Evolutionary conservation across 2,797 vertebrate genomes (phyloP), one percentile per base, ranked within the genome.

Genomic region (Trachops cirrhosus): DNA sequence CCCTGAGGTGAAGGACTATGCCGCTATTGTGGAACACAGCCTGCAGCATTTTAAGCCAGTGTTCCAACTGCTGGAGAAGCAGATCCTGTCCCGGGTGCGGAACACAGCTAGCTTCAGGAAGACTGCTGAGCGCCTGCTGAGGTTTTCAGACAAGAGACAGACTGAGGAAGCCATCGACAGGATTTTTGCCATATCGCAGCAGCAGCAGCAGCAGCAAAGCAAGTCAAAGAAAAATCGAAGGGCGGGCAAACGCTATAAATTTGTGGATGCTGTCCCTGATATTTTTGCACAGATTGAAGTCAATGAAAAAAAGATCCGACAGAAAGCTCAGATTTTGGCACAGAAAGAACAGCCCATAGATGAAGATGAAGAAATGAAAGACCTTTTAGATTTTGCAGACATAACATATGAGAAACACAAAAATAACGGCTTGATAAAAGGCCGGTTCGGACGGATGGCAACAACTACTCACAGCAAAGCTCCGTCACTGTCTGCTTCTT

Each of bases 281-380:
- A 99, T 99, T 97, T 99, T 99, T 99, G 98, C 99, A 98, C 99
- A 99, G 97, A 99, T 99, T 70, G 99, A 99, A 97, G 98, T 99
- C 74, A 99, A 98, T 46, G 99, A 99, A 97, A 99, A 99, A 97
- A 99, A 98, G 97, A 98, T 99, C 92, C 98, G 99, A 75, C 99
- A 99, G 95, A 99, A 99, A 97, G 99, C 98, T 77, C 99, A 99
- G 95, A 99, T 99, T 95, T 98, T 98, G 70, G 98, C 98, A 3
- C 99, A 99, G 50, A 99, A 99, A 96, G 99, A 99, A 94, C 98
- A 98, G 97, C 99, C 99, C 54, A 98, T 99, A 93, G 99, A 99
- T 68, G 99, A 99, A 88, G 99, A 99, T 0, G 99, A 99, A 77
- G 99, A 99, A 96, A 98, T 99, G 59, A 98, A 99, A 98, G 99